phyloP scores from a whole-genome alignment of 2,797 vertebrate genomes.

The Enteromius afrohamiltoni region DNA sequence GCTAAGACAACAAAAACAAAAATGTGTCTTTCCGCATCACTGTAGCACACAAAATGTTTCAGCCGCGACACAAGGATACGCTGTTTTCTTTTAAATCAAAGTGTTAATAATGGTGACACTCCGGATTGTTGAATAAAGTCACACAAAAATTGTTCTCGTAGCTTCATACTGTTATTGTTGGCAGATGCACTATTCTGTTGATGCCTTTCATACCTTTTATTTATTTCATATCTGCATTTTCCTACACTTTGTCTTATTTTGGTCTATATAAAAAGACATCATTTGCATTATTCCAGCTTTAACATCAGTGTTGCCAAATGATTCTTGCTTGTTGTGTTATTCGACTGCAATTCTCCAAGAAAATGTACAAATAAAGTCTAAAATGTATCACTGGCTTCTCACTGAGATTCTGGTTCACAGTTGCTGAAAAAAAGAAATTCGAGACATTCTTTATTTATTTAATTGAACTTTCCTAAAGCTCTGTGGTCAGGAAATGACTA shows the following conservation, averaged over 20 bases:
- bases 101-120: no score
- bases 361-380: not conserved
- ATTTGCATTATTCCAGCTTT: not conserved
- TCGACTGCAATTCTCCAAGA: not conserved
- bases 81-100: no score
- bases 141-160: no score
- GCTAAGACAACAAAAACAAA: no score
- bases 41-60: no score
- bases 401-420: not conserved
- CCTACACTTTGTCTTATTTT: no score
- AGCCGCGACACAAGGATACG: no score
- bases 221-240: not conserved
- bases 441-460: not conserved
- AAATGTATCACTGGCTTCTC: not conserved
- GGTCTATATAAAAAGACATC: not conserved
- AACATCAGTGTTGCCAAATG: not conserved
- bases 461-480: constrained; percentile 22
- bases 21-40: no score
- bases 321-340: not conserved
- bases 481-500: constrained; percentile 52
- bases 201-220: not conserved
- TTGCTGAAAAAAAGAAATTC: not conserved
- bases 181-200: no score
- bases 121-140: no score
- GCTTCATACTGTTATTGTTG: no score